A percentile compares a stretch with the other conserved stretches of the same genome.
Conservation (phyloP, 2,113 vertebrate genomes). For the Corapipo altera region DNA sequence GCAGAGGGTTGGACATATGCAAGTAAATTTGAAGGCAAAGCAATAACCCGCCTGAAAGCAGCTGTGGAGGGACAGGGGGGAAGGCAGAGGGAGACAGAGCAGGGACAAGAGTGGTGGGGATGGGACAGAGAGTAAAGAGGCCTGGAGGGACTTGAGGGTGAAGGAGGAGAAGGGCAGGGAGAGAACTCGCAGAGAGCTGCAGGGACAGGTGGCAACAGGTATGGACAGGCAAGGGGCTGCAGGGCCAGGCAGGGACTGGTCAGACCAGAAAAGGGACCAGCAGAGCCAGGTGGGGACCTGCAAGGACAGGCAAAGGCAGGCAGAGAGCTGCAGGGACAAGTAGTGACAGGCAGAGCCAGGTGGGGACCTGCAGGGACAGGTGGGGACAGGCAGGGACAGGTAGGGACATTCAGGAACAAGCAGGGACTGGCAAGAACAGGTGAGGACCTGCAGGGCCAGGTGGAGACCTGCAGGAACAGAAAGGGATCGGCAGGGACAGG, state of each 20-base stretch:
- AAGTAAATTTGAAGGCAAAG: background rate
- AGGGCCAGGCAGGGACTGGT: background rate
- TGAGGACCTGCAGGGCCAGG: background rate
- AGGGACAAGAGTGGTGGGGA: accelerated
- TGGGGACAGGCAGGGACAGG: background rate
- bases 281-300: background rate
- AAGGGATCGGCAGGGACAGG: background rate
- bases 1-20: background rate
- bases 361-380: background rate
- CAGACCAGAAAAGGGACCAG: background rate
- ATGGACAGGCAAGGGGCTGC: background rate
- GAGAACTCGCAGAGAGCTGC: background rate
- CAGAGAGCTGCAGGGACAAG: background rate
- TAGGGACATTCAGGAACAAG: background rate
- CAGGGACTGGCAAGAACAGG: too few relatives aligned
- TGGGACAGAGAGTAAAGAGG: background rate
- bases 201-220: background rate
- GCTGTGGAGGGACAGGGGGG: accelerated
- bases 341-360: background rate
- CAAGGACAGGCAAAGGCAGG: background rate
- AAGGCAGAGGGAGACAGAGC: background rate
- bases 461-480: background rate
- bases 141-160: background rate
- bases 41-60: background rate
- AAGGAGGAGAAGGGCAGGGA: background rate